Evolutionary conservation across 2,113 vertebrate species (phyloP).

Genomic region (Puntigrus tetrazona): DNA sequence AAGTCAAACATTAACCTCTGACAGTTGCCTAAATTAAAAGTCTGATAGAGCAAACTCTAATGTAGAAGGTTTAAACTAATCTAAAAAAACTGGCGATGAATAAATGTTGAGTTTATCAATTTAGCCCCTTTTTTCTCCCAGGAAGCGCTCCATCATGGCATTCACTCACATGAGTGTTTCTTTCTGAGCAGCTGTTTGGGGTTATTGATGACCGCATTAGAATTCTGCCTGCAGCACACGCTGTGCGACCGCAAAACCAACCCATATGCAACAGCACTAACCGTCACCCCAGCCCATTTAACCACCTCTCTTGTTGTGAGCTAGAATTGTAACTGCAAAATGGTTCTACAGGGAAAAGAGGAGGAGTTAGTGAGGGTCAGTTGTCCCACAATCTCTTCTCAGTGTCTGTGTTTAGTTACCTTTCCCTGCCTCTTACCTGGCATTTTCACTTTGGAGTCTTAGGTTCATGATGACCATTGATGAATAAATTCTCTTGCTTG

Average conservation of each 20-base stretch:
- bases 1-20: not conserved
- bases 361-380: slow-evolving; percentile 40
- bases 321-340: slow-evolving; percentile 54
- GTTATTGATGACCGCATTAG: slow-evolving; percentile 94
- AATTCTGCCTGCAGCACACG: slow-evolving; percentile 79
- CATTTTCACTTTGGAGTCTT: slow-evolving; percentile 36
- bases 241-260: slow-evolving; percentile 74
- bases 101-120: slow-evolving; percentile 44
- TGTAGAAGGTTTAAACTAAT: slow-evolving; percentile 14
- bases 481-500: slow-evolving; percentile 18
- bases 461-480: not conserved
- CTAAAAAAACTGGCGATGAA: slow-evolving; percentile 43
- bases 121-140: slow-evolving; percentile 24
- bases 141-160: slow-evolving; percentile 57
- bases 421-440: slow-evolving; percentile 15
- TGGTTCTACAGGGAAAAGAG: slow-evolving; percentile 15
- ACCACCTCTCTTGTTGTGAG: slow-evolving; percentile 64
- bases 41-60: not conserved
- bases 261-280: slow-evolving; percentile 67
- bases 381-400: slow-evolving; percentile 19
- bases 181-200: slow-evolving; percentile 87
- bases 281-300: slow-evolving; percentile 59
- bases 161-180: slow-evolving; percentile 80
- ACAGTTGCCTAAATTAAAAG: not conserved
- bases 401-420: slow-evolving; percentile 38